Conservation (phyloP, 2,888 invertebrate species). For the Rhimphoctona megacephalus region DNA sequence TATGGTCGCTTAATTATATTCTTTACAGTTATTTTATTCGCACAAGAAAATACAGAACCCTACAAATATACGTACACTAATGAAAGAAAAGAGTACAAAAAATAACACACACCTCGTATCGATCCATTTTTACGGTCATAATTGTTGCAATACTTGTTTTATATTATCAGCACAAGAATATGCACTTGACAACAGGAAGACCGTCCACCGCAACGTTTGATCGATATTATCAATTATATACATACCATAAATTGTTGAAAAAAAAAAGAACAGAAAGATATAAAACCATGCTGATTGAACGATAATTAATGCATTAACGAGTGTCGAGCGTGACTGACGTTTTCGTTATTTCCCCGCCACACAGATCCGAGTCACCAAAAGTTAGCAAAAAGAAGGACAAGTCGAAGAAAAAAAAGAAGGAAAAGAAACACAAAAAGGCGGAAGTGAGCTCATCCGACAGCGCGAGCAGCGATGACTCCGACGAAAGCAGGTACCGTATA, state of each 20-base stretch:
- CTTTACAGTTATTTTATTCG: constrained; percentile 13
- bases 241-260: constrained; percentile 8
- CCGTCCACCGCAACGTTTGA: constrained; percentile 81
- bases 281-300: constrained; percentile 7
- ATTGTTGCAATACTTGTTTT: constrained; percentile 76
- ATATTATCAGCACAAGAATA: constrained; percentile 83
- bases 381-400: constrained; percentile 82
- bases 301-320: constrained; percentile 14
- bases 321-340: constrained; percentile 4
- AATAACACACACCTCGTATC: constrained; percentile 34
- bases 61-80: constrained; percentile 3
- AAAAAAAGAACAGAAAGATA: neutral
- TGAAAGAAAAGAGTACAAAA: constrained; percentile 13
- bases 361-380: constrained; percentile 84
- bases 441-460: constrained; percentile 81
- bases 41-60: constrained; percentile 4
- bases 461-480: constrained; percentile 82
- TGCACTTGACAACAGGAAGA: constrained; percentile 83
- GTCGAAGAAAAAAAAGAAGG: constrained; percentile 84
- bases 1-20: neutral
- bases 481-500: constrained; percentile 80
- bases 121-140: constrained; percentile 51
- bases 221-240: constrained; percentile 60
- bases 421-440: constrained; percentile 82
- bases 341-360: constrained; percentile 37